Percentiles rank a stretch among this genome's conserved stretches.
These are phyloP conservation scores for Drosophila kokeensis DNA, from an alignment of 2,888 invertebrate species.

Conservation along the genomic window DNA sequence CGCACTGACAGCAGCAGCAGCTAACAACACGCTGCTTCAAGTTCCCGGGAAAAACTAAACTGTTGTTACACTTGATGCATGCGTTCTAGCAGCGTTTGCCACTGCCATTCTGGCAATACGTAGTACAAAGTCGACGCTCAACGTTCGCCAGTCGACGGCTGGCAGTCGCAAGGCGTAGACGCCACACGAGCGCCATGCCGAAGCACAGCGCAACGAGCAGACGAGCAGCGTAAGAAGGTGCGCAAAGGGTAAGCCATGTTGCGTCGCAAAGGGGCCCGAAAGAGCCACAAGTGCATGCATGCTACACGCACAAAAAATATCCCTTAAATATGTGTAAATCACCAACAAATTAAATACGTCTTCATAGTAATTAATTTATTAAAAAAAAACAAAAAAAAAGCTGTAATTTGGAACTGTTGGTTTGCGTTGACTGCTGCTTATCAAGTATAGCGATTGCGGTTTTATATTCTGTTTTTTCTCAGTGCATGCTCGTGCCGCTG, in stretches of 20 bases:
- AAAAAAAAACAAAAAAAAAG: no score
- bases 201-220: conserved; percentile 14
- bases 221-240: conserved; percentile 20
- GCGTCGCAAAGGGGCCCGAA: conserved; percentile 4
- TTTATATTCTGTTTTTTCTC: neutral
- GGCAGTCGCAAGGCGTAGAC: conserved; percentile 8
- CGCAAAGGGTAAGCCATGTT: conserved; percentile 5
- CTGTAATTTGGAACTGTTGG: no score
- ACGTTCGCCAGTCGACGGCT: conserved; percentile 5
- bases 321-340: neutral
- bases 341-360: neutral
- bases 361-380: neutral
- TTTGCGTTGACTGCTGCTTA: neutral
- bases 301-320: conserved; percentile 9
- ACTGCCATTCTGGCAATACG: conserved; percentile 18
- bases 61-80: conserved; percentile 85
- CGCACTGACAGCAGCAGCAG: conserved; percentile 45
- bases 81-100: conserved; percentile 53
- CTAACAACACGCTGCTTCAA: conserved; percentile 80
- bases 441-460: neutral
- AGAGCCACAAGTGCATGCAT: conserved; percentile 71
- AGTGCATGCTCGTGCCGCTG: neutral
- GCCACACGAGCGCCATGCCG: conserved; percentile 30
- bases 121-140: conserved; percentile 13
- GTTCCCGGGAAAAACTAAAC: conserved; percentile 86